Conservation (phyloP, 2,888 invertebrate genomes). For the Theretra japonica region DNA sequence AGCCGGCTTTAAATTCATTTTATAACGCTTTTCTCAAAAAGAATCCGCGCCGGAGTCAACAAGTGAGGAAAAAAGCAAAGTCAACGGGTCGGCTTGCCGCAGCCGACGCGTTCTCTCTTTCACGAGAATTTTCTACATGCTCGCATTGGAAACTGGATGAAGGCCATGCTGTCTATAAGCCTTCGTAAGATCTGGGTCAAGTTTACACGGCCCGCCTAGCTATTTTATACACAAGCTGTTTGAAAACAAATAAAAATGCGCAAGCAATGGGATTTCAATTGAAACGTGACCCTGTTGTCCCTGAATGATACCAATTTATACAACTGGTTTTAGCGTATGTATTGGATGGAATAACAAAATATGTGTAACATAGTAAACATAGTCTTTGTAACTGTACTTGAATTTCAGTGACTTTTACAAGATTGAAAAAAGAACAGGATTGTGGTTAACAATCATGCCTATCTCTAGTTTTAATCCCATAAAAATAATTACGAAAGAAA, state of each 20-base stretch:
- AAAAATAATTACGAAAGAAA: no score
- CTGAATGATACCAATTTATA: conserved; percentile 27
- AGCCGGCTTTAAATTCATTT: neutral
- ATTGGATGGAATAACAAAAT: no score
- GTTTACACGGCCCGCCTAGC: conserved; percentile 51
- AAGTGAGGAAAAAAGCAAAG: conserved; percentile 21
- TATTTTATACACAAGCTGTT: conserved; percentile 6
- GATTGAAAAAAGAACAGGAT: no score
- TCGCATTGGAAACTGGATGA: conserved; percentile 56
- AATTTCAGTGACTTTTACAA: no score
- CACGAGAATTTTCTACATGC: conserved; percentile 50
- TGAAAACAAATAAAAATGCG: neutral
- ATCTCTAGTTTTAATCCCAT: no score
- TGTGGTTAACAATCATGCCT: no score
- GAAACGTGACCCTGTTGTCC: conserved; percentile 4
- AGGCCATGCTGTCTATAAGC: conserved; percentile 54
- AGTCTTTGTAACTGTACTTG: no score
- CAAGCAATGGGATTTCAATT: neutral
- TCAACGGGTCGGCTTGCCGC: conserved; percentile 38
- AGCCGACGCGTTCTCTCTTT: conserved; percentile 52
- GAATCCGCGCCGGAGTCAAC: conserved; percentile 21
- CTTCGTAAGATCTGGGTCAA: conserved; percentile 57
- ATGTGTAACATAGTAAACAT: no score
- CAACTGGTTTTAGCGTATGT: no score
- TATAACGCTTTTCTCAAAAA: neutral